Percentiles rank a stretch among this genome's conserved stretches.
Conservation (phyloP, 2,888 invertebrate genomes). For the Erebia aethiops region DNA sequence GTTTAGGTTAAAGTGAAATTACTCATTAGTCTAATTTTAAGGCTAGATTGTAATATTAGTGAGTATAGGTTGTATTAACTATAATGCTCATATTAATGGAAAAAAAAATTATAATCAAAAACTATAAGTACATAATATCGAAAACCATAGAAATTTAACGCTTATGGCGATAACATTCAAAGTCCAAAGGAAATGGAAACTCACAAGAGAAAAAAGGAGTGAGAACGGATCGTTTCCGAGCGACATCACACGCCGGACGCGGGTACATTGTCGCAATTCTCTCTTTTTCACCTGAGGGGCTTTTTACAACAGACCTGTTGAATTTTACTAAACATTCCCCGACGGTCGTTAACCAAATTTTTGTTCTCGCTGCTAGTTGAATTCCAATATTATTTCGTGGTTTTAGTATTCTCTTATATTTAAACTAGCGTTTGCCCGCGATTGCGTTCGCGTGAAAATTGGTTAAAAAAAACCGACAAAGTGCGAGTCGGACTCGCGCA, state of each 20-base stretch:
- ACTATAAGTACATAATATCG: too few species aligned
- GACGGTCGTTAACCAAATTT: conserved; percentile 24
- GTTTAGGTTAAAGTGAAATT: too few species aligned
- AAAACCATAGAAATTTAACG: too few species aligned
- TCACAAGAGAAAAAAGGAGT: conserved; percentile 8
- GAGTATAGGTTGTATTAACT: too few species aligned
- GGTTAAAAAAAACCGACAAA: too few species aligned
- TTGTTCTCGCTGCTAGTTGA: conserved; percentile 24
- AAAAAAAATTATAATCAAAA: too few species aligned
- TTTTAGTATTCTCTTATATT: background rate
- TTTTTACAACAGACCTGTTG: conserved; percentile 29
- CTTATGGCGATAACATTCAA: background rate
- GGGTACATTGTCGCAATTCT: conserved; percentile 20
- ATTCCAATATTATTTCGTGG: conserved; percentile 21
- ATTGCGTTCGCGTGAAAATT: too few species aligned
- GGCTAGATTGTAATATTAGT: too few species aligned
- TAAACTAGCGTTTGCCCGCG: too few species aligned
- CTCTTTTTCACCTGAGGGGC: conserved; percentile 25
- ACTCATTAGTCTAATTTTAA: too few species aligned
- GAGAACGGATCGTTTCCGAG: conserved; percentile 25
- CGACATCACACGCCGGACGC: conserved; percentile 23
- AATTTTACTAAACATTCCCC: conserved; percentile 25
- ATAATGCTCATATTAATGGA: too few species aligned
- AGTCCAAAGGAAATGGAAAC: conserved; percentile 14
- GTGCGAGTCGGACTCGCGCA: too few species aligned